These are phyloP conservation scores for Eupsilia transversa DNA, from an alignment of 2,888 invertebrate species.

Conservation along the genomic window DNA sequence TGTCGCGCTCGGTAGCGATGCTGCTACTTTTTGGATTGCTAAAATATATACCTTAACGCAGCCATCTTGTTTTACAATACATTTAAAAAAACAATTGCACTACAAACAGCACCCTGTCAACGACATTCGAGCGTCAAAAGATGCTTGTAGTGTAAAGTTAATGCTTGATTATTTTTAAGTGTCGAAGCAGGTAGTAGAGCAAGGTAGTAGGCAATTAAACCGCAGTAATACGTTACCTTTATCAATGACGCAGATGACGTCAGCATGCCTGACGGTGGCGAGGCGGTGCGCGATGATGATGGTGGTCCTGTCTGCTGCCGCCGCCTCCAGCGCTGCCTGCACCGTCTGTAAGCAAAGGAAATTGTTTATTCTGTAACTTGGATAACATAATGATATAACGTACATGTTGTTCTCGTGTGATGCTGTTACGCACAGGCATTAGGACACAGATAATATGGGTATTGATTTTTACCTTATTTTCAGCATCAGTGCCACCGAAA, in stretches of 20 bases:
- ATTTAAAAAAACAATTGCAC: too few species aligned
- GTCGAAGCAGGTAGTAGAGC: too few species aligned
- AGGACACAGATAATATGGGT: background rate
- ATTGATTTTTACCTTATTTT: background rate
- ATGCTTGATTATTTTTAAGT: too few species aligned
- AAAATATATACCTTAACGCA: too few species aligned
- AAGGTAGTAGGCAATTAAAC: background rate
- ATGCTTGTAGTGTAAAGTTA: too few species aligned
- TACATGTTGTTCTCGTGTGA: background rate
- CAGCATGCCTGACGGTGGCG: constrained; percentile 95
- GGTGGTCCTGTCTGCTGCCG: constrained; percentile 94
- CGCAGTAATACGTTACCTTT: constrained; percentile 86
- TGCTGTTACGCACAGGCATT: background rate
- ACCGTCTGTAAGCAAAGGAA: constrained; percentile 89
- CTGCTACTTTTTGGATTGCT: too few species aligned
- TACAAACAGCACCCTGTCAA: too few species aligned
- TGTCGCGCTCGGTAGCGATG: too few species aligned
- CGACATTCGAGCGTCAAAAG: too few species aligned
- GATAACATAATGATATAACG: too few species aligned
- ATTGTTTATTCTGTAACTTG: background rate
- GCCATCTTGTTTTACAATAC: too few species aligned
- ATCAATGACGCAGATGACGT: constrained; percentile 95
- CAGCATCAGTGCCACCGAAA: background rate
- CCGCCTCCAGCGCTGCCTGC: constrained; percentile 95
- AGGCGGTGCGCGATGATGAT: constrained; percentile 96